Base-by-base conservation (phyloP, 2,113 vertebrate genomes). In the Tenebrosternarchus preto region DNA sequence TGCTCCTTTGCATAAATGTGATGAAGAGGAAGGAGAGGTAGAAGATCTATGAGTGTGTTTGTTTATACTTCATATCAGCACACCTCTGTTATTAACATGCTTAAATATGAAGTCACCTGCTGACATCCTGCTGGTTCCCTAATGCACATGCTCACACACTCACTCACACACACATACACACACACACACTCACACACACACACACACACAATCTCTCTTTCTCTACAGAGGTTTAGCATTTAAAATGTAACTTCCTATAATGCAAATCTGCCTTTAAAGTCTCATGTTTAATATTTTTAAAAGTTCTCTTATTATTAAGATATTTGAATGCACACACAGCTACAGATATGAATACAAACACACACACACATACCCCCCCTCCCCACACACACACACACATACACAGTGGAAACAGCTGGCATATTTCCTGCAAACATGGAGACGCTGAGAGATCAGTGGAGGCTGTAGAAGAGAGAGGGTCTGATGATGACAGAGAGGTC, bases 11-110 rank as follows among this genome's bases (percentile, higher is more conserved):
- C 63, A 80, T 83, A 15, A 7, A 69, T 17, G 60, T 83, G 85
- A 84, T 85, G 78, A 82, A 87, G 66, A 24, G 55, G 33, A 82
- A n/a, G 36, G 46, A 9, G 9, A 29, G 46, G 17, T 9, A 36
- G 25, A 74, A 73, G 83, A 84, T 81, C 22, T 66, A 86, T 79
- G 82, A 19, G 24, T 66, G 61, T 72, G 22, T 72, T 39, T 66
- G 66, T 60, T 63, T 19, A 66, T 86, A 56, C 76, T 81, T 87
- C 82, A 81, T 74, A 55, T 78, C 70, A 69, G 25, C 69, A 78
- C 67, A 68, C 60, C 80, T 77, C 33, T 70, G 77, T 79, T 68
- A 87, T 87, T 86, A 84, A 72, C 74, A 59, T 76, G 27, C 24
- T 71, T 43, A 78, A 80, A 84, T 78, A 83, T 82, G 80, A 84